Evolutionary conservation across 2,113 vertebrate species (phyloP), one percentile per base, ranked within the genome.

Genomic region (Menura novaehollandiae): DNA sequence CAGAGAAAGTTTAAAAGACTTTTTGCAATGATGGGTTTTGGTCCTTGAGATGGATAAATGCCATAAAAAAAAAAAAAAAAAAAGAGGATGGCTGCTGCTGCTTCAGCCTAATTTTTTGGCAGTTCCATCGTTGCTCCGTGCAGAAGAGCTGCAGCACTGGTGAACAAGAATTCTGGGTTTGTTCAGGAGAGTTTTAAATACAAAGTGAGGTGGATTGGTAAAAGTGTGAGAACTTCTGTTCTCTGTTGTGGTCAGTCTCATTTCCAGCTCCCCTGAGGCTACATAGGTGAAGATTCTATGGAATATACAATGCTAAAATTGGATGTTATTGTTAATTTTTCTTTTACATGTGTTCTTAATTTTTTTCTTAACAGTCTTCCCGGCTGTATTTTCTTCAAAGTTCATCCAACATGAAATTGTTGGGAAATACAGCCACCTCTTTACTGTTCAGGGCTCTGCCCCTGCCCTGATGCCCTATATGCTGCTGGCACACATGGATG

Each of bases 401-500:
- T 96, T 99, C 96, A 98, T 99, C 85, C 98, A 95, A 5, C 99
- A 99, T 96, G 98, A 99, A 89, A 43, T 98, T 13, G 97, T 99
- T 82, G 98, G 97, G 58, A 55, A 98, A 51, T 99, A 99, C 94
- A 99, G 99, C 97, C 99, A 99, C 96, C 98, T 99, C 83, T 98
- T 99, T 49, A 97, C 97, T 35, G 96, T 99, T 21, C 94, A 67
- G 75, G 99, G 99, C 41, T 98, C 98, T 7, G 96, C 98, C 76
- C 94, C 97, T 30, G 87, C 93, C 46, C 77, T 99, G 85, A 82
- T 97, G 73, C 99, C 99, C 4, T 99, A 99, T 82, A 97, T 99
- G 98, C 98, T 99, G 55, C 92, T 99, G 76, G 99, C 99, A 53
- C 99, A 99, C 97, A 98, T 98, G 43, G 99, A 99, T 37, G 99